Conservation (phyloP, 2,797 vertebrate genomes). For the Muscicapa striata region DNA sequence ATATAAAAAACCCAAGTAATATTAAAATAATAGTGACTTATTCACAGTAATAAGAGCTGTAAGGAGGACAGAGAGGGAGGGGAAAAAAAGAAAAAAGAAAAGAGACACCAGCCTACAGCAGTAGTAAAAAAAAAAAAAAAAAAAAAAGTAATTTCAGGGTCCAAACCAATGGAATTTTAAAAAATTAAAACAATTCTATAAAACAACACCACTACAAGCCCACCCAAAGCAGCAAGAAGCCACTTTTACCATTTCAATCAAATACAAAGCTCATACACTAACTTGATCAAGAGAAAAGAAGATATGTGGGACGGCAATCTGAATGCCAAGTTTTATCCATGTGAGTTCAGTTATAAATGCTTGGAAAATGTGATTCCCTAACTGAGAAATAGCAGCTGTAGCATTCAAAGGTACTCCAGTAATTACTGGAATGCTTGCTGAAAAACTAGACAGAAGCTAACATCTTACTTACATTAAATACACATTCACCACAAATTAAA, state of each 20-base stretch:
- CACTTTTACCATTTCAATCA: slow-evolving; percentile 27
- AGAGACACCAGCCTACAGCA: neutral
- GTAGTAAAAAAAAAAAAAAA: neutral
- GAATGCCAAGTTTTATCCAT: slow-evolving; percentile 44
- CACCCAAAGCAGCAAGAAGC: neutral
- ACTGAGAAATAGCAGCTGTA: slow-evolving; percentile 58
- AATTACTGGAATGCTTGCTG: slow-evolving; percentile 54
- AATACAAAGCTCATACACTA: slow-evolving; percentile 20
- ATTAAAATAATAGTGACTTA: neutral
- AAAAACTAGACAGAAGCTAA: slow-evolving; percentile 66
- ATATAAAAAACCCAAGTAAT: neutral
- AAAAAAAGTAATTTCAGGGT: neutral
- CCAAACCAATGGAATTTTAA: neutral
- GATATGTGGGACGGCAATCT: slow-evolving; percentile 13
- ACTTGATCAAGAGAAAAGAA: slow-evolving; percentile 60
- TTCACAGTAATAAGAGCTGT: neutral
- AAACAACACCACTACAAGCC: neutral
- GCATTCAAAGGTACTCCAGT: slow-evolving; percentile 48
- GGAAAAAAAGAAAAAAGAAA: neutral
- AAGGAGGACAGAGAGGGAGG: neutral
- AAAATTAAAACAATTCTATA: neutral
- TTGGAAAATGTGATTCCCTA: slow-evolving; percentile 53
- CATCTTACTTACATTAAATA: slow-evolving; percentile 67
- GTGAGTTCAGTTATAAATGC: slow-evolving; percentile 41
- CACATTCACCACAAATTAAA: slow-evolving; percentile 50